phyloP scores from a whole-genome alignment of 2,113 vertebrate genomes.

The Charadrius vociferus region DNA sequence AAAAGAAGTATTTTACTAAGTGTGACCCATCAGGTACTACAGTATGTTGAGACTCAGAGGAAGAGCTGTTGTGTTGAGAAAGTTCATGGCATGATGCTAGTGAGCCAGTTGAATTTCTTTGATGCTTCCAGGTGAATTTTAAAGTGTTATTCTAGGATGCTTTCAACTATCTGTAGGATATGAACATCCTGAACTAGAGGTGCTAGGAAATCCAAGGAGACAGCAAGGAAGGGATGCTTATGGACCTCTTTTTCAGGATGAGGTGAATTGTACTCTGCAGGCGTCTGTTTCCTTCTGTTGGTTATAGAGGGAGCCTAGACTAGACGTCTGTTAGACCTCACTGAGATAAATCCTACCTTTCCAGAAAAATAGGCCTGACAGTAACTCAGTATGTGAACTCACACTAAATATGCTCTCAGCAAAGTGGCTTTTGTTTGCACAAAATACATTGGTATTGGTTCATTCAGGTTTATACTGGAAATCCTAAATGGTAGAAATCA shows the following conservation, averaged over 20 bases:
- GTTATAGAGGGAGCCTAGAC: neutral
- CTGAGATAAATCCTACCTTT: neutral
- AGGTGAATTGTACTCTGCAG: neutral
- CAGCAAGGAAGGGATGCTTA: neutral
- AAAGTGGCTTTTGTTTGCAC: neutral
- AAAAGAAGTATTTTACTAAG: neutral
- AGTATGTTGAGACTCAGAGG: neutral
- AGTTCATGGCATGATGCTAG: neutral
- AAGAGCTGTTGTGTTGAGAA: neutral
- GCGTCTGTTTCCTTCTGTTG: neutral
- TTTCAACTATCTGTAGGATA: neutral
- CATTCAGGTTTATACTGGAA: neutral
- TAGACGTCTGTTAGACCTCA: neutral
- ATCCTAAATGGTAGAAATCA: neutral
- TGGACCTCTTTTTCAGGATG: neutral
- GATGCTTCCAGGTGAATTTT: neutral
- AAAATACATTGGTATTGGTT: neutral
- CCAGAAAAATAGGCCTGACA: neutral
- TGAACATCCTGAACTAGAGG: neutral
- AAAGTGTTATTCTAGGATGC: neutral
- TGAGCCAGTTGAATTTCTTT: neutral
- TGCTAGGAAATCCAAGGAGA: neutral
- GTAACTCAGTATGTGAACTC: neutral
- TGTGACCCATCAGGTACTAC: neutral
- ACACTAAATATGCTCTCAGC: neutral